phyloP scores from a whole-genome alignment of 1,140 invertebrate genomes.

The Drosophila truncata region DNA sequence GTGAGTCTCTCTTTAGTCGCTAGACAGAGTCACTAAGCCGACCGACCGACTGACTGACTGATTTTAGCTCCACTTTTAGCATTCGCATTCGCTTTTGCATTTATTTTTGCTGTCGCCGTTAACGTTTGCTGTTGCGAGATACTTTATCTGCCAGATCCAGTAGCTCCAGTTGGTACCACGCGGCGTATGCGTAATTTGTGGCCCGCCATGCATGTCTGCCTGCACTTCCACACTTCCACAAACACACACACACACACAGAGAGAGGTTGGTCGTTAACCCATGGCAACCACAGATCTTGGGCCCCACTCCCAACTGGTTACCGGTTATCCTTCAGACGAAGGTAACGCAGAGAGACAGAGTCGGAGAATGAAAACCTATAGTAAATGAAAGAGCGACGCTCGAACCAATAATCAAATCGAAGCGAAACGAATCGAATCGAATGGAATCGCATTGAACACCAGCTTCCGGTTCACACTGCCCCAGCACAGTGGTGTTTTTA shows the following conservation, averaged over 20 bases:
- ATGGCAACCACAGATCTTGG: conserved; percentile 38
- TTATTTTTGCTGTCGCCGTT: conserved; percentile 66
- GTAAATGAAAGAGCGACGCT: conserved; percentile 36
- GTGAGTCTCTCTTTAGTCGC: conserved; percentile 54
- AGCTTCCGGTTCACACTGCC: conserved; percentile 39
- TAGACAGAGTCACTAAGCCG: neutral
- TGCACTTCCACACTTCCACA: conserved; percentile 41
- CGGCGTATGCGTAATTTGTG: conserved; percentile 80
- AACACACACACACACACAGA: neutral
- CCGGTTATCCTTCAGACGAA: conserved; percentile 77
- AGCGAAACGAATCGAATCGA: conserved; percentile 24
- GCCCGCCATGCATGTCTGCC: conserved; percentile 73
- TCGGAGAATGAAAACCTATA: conserved; percentile 12
- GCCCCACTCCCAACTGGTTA: conserved; percentile 27
- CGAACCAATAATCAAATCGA: conserved; percentile 50
- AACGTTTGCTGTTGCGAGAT: conserved; percentile 42
- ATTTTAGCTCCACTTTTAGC: conserved; percentile 42
- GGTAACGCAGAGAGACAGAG: conserved; percentile 43
- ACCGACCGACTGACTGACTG: conserved; percentile 28
- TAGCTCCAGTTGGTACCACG: conserved; percentile 46
- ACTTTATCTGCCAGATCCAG: conserved; percentile 58
- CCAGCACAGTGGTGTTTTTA: conserved; percentile 9
- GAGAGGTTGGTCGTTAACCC: conserved; percentile 67
- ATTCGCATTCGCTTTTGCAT: conserved; percentile 27
- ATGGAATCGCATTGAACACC: conserved; percentile 15